Conservation (phyloP, 2,113 vertebrate genomes). For the Geococcyx californianus region DNA sequence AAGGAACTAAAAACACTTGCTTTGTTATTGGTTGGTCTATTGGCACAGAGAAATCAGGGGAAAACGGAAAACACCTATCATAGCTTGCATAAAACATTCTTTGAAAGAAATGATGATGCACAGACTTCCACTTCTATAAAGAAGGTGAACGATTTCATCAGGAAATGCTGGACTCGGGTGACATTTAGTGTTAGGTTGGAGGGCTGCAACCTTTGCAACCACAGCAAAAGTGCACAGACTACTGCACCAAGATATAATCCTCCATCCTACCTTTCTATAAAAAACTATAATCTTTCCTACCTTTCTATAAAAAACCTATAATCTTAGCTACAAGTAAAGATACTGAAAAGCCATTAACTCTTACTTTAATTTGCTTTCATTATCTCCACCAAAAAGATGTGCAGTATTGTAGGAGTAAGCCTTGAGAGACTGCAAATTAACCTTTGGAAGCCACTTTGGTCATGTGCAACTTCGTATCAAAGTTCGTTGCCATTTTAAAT, state of each 20-base stretch:
- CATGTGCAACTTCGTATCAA: neutral
- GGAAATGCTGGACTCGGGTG: conserved; percentile 85
- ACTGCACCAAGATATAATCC: neutral
- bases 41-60: neutral
- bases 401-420: neutral
- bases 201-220: conserved; percentile 79
- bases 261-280: neutral
- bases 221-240: conserved; percentile 73
- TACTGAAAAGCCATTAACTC: neutral
- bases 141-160: conserved; percentile 81
- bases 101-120: conserved; percentile 62
- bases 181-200: conserved; percentile 73
- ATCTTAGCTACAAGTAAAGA: conserved; percentile 1
- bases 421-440: neutral
- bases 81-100: conserved; percentile 45
- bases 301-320: neutral
- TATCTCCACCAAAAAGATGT: neutral
- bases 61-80: conserved; percentile 17
- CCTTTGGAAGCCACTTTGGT: conserved; percentile 6
- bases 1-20: neutral
- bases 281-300: neutral
- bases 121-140: conserved; percentile 55
- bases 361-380: conserved; percentile 20
- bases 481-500: neutral
- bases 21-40: neutral